Evolutionary conservation across 2,888 invertebrate species (phyloP).

Genomic region (Andrena haemorrhoa): DNA sequence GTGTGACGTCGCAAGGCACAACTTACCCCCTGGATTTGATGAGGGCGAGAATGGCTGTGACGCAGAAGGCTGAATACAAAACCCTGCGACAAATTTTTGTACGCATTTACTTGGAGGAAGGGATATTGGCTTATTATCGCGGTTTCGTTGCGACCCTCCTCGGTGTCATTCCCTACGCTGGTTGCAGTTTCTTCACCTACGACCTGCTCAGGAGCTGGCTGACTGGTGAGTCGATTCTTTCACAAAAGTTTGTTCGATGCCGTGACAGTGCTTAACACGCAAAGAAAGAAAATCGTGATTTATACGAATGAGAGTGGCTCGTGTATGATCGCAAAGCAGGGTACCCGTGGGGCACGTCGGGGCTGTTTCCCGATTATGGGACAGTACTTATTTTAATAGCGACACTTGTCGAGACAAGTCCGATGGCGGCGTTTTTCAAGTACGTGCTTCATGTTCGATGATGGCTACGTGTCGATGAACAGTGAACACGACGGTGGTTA

Average conservation of each 20-base stretch:
- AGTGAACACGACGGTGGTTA: slow-evolving; percentile 80
- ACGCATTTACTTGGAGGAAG: slow-evolving; percentile 92
- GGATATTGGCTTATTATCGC: slow-evolving; percentile 91
- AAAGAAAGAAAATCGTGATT: slow-evolving; percentile 62
- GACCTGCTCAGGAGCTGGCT: slow-evolving; percentile 95
- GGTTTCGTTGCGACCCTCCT: slow-evolving; percentile 96
- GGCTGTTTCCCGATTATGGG: slow-evolving; percentile 74
- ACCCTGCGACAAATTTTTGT: slow-evolving; percentile 88
- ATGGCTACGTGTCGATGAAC: slow-evolving; percentile 74
- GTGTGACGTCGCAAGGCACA: slow-evolving; percentile 96
- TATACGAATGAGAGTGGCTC: slow-evolving; percentile 71
- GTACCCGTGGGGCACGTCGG: slow-evolving; percentile 65
- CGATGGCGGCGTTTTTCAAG: slow-evolving; percentile 72
- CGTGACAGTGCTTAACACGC: slow-evolving; percentile 61
- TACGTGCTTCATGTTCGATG: slow-evolving; percentile 78
- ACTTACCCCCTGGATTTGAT: slow-evolving; percentile 99
- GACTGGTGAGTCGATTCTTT: slow-evolving; percentile 86
- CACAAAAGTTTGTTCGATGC: slow-evolving; percentile 37
- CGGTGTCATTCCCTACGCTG: slow-evolving; percentile 98
- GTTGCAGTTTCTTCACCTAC: slow-evolving; percentile 98
- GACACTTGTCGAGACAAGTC: slow-evolving; percentile 70
- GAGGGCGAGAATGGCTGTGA: slow-evolving; percentile 98
- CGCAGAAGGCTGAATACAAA: slow-evolving; percentile 91
- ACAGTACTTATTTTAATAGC: slow-evolving; percentile 75
- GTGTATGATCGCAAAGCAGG: slow-evolving; percentile 72